Base-by-base conservation (phyloP, 2,888 invertebrate genomes). In the Mimumesa dahlbomi region DNA sequence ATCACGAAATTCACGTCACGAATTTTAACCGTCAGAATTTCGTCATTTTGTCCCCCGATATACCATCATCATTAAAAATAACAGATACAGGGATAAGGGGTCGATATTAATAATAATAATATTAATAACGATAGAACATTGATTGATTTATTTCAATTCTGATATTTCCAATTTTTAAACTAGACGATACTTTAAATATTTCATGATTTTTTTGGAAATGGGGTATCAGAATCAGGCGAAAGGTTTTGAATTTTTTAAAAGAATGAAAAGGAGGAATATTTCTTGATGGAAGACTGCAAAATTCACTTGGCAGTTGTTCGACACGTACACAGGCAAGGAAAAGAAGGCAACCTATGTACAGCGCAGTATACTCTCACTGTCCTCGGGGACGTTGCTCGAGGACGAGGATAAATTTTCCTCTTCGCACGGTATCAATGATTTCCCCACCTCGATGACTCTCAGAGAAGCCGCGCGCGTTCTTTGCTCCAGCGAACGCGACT, bases 401-500 rank as follows among this genome's bases (percentile, higher is more conserved):
- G 75, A 75, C 75, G 73, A 63, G 66, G 73, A 75, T 75, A 73
- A 70, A 66, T 75, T 75, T 70, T 70, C 75, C 70, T 75, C 70
- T 46, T 70, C 54, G 63, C 65, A 22, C 36, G 64, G 43, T 66
- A 65, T 73, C 62, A 58, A 58, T 65, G 62, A 65, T 64, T 62
- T 52, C 62, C 58, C 64, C 54, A 25, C 25, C 25, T 7, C 25
- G 4, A 5, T 25, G 4, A 3, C 25, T 7, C 25, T 25, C 7
- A n/a, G 11, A 53, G 42, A 29, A 53, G 50, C 57, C 53, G 56
- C 38, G 52, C 53, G 56, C 38, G 52, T 34, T 57, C 68, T 57
- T 57, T 43, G 58, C 58, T 53, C 43, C 40, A 25, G 43, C 29
- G 13, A 65, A 52, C 25, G 66, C 36, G 14, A 7, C 66, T n/a